Evolutionary conservation across 2,113 vertebrate species (phyloP), one percentile per base, ranked within the genome.

Genomic region (Mellivora capensis): DNA sequence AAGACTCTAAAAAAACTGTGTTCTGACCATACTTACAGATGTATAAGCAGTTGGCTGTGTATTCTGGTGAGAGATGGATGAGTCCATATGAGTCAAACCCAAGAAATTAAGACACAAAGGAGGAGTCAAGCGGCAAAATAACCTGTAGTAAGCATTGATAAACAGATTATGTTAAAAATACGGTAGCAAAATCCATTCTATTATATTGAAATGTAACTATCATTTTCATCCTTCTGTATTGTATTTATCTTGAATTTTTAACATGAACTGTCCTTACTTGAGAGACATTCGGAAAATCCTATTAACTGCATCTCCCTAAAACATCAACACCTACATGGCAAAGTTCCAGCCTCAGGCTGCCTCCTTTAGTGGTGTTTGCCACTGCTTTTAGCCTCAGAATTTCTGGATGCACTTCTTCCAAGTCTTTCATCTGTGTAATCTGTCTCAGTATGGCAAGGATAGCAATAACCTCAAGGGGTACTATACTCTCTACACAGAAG

Each of bases 11-110:
- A 93, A 18, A 8, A 87, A 39, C 7, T 27, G 2, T 57, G 44
- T 27, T 47, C 72, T 67, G 88, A 76, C 37, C 88, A 14, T 87
- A 99, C 99, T 98, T 98, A 99, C 99, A 90, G 99, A 99, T 1
- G 99, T 99, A 96, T 99, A 99, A 42, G 99, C 99, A 8, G 99
- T 99, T 98, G 99, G 99, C 86, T 99, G 98, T 91, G 98, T 98
- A 17, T 99, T 98, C 96, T 98, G 98, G 84, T 99, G 99, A 85
- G 99, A 99, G 93, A 99, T 99, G 31, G 99, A 99, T 37, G 99
- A 99, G 98, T 99, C 99, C 99, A 99, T 99, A 97, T 99, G 99
- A 77, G 99, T 99, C 98, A 99, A 98, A 29, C 99, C 99, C 99
- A 99, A 98, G 96, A 99, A 99, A 98, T 99, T 99, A 96, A 99